phyloP scores from a whole-genome alignment of 2,888 invertebrate species.

The Eudemis profundana region DNA sequence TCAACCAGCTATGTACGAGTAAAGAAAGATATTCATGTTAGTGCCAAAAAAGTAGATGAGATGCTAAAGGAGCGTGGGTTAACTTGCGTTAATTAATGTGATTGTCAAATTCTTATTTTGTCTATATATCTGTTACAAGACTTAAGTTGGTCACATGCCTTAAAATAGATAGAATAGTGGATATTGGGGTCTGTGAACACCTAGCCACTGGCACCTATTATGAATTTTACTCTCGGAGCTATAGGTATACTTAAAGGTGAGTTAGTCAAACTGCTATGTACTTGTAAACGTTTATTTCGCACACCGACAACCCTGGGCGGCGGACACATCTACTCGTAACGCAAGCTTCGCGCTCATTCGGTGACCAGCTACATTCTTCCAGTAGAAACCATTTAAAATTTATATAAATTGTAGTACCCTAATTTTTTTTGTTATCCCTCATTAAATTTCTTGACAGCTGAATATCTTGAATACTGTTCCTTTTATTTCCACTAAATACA shows the following conservation, averaged over 20 bases:
- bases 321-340: conserved; percentile 6
- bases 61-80: too few species aligned
- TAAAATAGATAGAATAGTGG: not conserved
- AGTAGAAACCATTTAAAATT: conserved; percentile 1
- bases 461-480: not conserved
- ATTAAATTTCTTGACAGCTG: not conserved
- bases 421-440: too few species aligned
- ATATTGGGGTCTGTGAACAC: not conserved
- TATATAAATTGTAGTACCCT: not conserved
- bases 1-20: too few species aligned
- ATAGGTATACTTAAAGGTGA: too few species aligned
- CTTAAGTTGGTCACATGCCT: not conserved
- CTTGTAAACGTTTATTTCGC: conserved; percentile 25
- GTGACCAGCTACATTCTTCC: not conserved
- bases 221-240: too few species aligned
- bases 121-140: too few species aligned
- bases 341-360: not conserved
- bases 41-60: too few species aligned
- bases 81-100: too few species aligned
- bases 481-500: too few species aligned
- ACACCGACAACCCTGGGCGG: not conserved
- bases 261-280: not conserved
- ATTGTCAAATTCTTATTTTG: too few species aligned
- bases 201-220: too few species aligned
- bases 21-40: too few species aligned